Conservation (phyloP, 2,888 invertebrate species). For the Hemistola chrysoprasaria region DNA sequence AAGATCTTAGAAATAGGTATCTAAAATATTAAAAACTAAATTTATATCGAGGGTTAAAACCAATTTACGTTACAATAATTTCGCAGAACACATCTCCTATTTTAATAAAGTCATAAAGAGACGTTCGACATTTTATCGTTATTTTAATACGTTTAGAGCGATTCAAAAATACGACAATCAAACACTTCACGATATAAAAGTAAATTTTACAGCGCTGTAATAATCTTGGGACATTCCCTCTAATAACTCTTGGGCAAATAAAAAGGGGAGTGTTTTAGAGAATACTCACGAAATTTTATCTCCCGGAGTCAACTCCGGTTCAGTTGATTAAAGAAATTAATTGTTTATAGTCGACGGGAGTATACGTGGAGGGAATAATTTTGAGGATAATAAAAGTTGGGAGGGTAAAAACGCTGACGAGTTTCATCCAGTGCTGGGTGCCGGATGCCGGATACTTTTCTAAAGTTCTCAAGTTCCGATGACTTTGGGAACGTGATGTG, state of each 20-base stretch:
- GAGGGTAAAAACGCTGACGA: constrained; percentile 19
- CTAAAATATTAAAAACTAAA: too few relatives aligned
- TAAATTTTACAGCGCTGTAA: constrained; percentile 22
- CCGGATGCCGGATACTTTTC: constrained; percentile 20
- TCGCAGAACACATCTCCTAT: too few relatives aligned
- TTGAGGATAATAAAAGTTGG: constrained; percentile 8
- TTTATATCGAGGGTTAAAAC: too few relatives aligned
- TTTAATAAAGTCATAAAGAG: too few relatives aligned
- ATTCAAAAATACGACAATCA: constrained; percentile 22
- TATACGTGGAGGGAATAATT: constrained; percentile 51
- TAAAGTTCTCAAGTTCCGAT: constrained; percentile 36
- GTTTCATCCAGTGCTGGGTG: constrained; percentile 22
- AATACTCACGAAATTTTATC: constrained; percentile 34
- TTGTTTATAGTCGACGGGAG: constrained; percentile 48
- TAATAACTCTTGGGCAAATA: constrained; percentile 26
- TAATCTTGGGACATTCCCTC: constrained; percentile 22
- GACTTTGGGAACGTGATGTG: constrained; percentile 26
- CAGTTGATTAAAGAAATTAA: constrained; percentile 64
- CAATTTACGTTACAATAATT: too few relatives aligned
- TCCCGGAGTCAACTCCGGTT: constrained; percentile 29
- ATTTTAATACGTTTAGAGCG: constrained; percentile 27
- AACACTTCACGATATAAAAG: constrained; percentile 18
- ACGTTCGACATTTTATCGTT: constrained; percentile 15
- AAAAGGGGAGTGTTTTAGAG: constrained; percentile 29
- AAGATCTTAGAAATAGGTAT: too few relatives aligned